Base-by-base conservation (phyloP, 2,888 invertebrate species). In the Griposia aprilina region DNA sequence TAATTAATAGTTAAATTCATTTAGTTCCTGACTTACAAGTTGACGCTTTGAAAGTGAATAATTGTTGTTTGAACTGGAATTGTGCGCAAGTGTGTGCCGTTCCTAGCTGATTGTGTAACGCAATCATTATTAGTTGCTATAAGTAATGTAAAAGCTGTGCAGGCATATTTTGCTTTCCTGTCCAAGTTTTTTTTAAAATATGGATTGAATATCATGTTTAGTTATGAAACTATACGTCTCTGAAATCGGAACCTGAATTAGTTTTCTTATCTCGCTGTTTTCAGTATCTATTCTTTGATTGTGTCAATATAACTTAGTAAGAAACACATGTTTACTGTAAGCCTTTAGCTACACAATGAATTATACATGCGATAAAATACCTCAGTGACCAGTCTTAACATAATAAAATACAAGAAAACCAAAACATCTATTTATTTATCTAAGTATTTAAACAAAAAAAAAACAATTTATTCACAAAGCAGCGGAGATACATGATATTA, bases 1-100 rank as follows among this genome's bases (percentile, higher is more conserved):
- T 90, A 89, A 90, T 92, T 91, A 91, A 91, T 92, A 89, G 90
- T 90, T 87, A 89, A 86, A 89, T 87, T 87, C 81, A 87, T 88
- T 90, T 90, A 90, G 91, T 90, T 90, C 90, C 90, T 91, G 87
- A 86, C 85, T 88, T 82, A 86, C 79, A 78, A 81, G 74, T 84
- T 83, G 83, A 83, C 84, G 82, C 76, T 88, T 87, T 86, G 82
- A 85, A 83, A 89, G 82, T 87, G 78, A 88, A 86, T 86, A 86
- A 88, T 86, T 77, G 78, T 78, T 45, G 72, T 80, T 74, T 78
- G 78, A 80, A 80, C 74, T 81, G 68, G 77, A 81, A 76, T 65
- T 72, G 66, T 55, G 62, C 41, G 59, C 71, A 36, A 68, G 70
- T 73, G 76, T 75, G 73, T 50, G 15, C 59, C 52, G 41, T 80